phyloP scores from a whole-genome alignment of 1,140 invertebrate genomes.

The Aporrectodea caliginosa region DNA sequence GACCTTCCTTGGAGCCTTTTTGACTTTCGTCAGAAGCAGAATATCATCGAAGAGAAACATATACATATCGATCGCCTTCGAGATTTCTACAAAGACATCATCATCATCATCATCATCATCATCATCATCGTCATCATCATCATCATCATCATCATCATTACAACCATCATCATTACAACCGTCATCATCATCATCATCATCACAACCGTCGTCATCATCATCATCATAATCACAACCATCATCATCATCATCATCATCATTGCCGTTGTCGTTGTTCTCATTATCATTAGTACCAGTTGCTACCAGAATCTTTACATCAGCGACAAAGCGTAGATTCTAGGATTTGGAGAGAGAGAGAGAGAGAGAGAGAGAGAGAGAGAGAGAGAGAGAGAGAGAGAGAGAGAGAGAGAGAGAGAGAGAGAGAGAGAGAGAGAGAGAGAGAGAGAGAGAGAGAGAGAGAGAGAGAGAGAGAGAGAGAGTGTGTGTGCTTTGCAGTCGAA shows the following conservation, averaged over 20 bases:
- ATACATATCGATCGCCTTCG: slow-evolving; percentile 63
- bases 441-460: slow-evolving; percentile 11
- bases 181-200: slow-evolving; percentile 15
- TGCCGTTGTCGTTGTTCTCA: too few species aligned
- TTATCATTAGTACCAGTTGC: too few species aligned
- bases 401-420: slow-evolving; percentile 23
- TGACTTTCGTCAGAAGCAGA: slow-evolving; percentile 65
- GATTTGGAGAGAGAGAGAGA: slow-evolving; percentile 6
- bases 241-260: too few species aligned
- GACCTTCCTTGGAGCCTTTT: slow-evolving; percentile 65
- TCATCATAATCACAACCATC: too few species aligned
- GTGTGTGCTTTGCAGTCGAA: too few species aligned
- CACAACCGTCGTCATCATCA: not conserved
- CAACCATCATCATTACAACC: slow-evolving; percentile 6
- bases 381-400: slow-evolving; percentile 23
- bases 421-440: slow-evolving; percentile 24
- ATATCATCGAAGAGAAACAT: slow-evolving; percentile 70
- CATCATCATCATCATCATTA: slow-evolving; percentile 16
- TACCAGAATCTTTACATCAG: too few species aligned
- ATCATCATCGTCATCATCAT: slow-evolving; percentile 19
- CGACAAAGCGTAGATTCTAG: too few species aligned
- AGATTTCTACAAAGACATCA: slow-evolving; percentile 55
- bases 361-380: slow-evolving; percentile 15
- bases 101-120: slow-evolving; percentile 19
- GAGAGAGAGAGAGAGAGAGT: too few species aligned